phyloP scores from a whole-genome alignment of 2,888 invertebrate species.

The Heliconius aoede region DNA sequence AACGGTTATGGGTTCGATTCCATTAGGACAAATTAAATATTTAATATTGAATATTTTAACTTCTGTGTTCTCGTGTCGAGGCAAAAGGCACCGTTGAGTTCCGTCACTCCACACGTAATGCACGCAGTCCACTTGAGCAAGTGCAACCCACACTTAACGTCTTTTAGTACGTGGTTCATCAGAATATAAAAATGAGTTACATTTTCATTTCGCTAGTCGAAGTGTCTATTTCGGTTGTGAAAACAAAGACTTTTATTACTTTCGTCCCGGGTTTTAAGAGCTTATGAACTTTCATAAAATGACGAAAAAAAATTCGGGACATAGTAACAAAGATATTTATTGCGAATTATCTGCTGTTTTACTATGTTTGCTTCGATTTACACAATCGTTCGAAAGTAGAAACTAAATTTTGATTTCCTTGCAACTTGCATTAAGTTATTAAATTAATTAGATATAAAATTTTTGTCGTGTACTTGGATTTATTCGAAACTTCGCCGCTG shows the following conservation, averaged over 20 bases:
- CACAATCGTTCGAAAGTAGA: too few relatives aligned
- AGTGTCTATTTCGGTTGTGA: slow-evolving; percentile 35
- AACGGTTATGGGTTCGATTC: too few relatives aligned
- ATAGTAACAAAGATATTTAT: slow-evolving; percentile 21
- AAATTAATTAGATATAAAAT: too few relatives aligned
- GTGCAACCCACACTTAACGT: background rate
- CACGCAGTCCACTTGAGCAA: too few relatives aligned
- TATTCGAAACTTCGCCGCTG: too few relatives aligned
- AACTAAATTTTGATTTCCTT: too few relatives aligned
- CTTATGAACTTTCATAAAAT: slow-evolving; percentile 33
- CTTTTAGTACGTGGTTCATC: slow-evolving; percentile 11
- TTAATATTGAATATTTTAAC: too few relatives aligned
- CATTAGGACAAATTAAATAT: too few relatives aligned
- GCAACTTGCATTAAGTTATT: too few relatives aligned
- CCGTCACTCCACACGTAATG: background rate
- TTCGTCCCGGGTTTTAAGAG: slow-evolving; percentile 31
- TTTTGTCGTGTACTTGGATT: too few relatives aligned
- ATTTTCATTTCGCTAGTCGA: slow-evolving; percentile 28
- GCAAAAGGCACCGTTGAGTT: background rate
- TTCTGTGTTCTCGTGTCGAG: too few relatives aligned
- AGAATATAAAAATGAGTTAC: slow-evolving; percentile 17
- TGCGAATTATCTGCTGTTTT: slow-evolving; percentile 1
- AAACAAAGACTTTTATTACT: slow-evolving; percentile 37
- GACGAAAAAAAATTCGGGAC: slow-evolving; percentile 9
- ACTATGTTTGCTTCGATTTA: too few relatives aligned